Percentiles rank a stretch among this genome's conserved stretches.
phyloP scores from a whole-genome alignment of 37 sponge, comb jelly and placozoan genomes.

The Ianthella basta region DNA sequence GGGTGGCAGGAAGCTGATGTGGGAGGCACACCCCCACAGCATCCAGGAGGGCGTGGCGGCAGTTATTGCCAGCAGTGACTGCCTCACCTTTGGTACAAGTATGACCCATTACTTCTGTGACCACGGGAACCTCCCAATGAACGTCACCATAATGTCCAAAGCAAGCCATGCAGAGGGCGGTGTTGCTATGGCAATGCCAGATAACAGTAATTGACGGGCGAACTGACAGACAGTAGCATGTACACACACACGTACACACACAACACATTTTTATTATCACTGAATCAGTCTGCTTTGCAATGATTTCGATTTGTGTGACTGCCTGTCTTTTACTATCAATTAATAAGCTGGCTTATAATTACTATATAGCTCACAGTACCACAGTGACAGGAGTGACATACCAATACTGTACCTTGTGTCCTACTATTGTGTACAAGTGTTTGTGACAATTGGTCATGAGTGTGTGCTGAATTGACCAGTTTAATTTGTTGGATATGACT shows the following conservation, averaged over 20 bases:
- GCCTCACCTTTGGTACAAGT: conserved; percentile 93
- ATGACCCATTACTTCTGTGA: conserved; percentile 93
- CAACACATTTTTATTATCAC: not conserved
- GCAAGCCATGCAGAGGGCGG: not conserved
- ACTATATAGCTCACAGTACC: too few relatives aligned
- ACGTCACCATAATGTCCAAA: conserved; percentile 78
- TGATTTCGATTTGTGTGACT: not conserved
- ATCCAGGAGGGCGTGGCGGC: conserved; percentile 91
- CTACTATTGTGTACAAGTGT: too few relatives aligned
- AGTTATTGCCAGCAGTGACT: conserved; percentile 85
- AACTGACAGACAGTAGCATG: not conserved
- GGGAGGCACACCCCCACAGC: conserved; percentile 95
- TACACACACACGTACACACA: too few relatives aligned
- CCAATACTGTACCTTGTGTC: too few relatives aligned
- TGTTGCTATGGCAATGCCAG: too few relatives aligned
- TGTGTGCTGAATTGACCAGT: too few relatives aligned
- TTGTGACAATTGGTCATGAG: too few relatives aligned
- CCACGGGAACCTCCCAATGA: conserved; percentile 94
- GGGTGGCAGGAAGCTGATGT: conserved; percentile 79
- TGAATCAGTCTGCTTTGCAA: too few relatives aligned
- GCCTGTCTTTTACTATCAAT: too few relatives aligned
- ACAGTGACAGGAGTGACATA: too few relatives aligned
- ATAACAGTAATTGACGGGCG: not conserved
- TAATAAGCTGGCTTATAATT: too few relatives aligned
- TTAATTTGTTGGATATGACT: too few relatives aligned